These are phyloP conservation scores for Aphrophora alni DNA, from an alignment of 2,888 invertebrate genomes.

Conservation along the genomic window DNA sequence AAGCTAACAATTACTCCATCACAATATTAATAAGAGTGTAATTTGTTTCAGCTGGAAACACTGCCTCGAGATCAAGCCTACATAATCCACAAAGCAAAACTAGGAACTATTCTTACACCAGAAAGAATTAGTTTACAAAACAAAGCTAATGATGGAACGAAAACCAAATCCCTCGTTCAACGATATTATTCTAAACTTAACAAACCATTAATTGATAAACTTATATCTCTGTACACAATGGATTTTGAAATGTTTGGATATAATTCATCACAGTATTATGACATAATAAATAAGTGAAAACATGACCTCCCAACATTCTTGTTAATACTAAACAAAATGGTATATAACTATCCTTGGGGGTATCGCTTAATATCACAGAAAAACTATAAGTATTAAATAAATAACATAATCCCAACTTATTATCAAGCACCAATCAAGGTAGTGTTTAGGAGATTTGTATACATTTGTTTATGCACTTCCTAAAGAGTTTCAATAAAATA, in stretches of 20 bases:
- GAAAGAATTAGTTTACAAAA: slow-evolving; percentile 75
- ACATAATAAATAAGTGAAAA: slow-evolving; percentile 22
- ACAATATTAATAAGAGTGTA: too few species aligned
- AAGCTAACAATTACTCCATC: too few species aligned
- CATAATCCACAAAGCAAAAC: slow-evolving; percentile 76
- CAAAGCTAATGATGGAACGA: slow-evolving; percentile 71
- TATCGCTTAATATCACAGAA: too few species aligned
- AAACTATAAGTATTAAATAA: too few species aligned
- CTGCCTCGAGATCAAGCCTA: slow-evolving; percentile 82
- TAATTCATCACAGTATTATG: slow-evolving; percentile 56
- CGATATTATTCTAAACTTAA: slow-evolving; percentile 80
- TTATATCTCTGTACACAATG: slow-evolving; percentile 68
- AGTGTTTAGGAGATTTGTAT: too few species aligned
- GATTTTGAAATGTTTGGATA: slow-evolving; percentile 76
- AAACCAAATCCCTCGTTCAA: slow-evolving; percentile 70
- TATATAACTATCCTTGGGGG: too few species aligned
- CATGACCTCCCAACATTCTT: background rate
- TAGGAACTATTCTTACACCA: slow-evolving; percentile 77
- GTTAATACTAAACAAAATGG: background rate
- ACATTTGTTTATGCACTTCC: too few species aligned
- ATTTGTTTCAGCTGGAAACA: slow-evolving; percentile 59
- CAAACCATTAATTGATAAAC: slow-evolving; percentile 65
- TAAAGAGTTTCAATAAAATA: too few species aligned
- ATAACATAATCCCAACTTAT: too few species aligned
- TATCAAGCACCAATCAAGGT: too few species aligned